Percentiles rank a stretch among this genome's conserved stretches.
Evolutionary conservation across 2,113 vertebrate species (phyloP).

Genomic region (Thermophis baileyi): DNA sequence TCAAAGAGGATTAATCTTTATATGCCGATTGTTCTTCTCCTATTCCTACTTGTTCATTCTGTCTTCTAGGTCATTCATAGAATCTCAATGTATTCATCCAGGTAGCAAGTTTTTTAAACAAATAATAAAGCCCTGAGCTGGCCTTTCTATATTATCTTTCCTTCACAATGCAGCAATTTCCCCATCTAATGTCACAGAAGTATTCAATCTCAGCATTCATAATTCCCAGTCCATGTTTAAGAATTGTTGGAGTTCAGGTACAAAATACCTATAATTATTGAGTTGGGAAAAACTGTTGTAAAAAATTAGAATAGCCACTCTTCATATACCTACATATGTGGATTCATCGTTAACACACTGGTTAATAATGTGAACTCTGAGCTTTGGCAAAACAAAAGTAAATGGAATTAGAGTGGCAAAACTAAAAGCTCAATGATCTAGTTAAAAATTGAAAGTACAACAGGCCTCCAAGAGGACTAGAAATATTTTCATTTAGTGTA

Average conservation of each 20-base stretch:
- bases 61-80: background rate
- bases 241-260: background rate
- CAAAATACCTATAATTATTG: background rate
- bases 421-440: background rate
- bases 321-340: background rate
- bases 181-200: background rate
- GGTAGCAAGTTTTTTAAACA: background rate
- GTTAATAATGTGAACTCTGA: background rate
- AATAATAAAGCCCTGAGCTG: background rate
- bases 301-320: background rate
- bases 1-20: background rate
- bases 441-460: background rate
- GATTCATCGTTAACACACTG: background rate
- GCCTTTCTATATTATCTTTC: background rate
- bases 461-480: background rate
- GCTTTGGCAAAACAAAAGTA: background rate
- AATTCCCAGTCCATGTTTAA: background rate
- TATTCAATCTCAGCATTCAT: background rate
- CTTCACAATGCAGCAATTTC: background rate
- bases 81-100: background rate
- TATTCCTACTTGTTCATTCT: background rate
- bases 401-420: background rate
- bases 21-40: background rate
- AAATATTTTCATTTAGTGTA: background rate
- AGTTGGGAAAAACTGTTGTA: background rate